Conservation (phyloP, 1,140 invertebrate genomes). For the Drosophila lowei region DNA sequence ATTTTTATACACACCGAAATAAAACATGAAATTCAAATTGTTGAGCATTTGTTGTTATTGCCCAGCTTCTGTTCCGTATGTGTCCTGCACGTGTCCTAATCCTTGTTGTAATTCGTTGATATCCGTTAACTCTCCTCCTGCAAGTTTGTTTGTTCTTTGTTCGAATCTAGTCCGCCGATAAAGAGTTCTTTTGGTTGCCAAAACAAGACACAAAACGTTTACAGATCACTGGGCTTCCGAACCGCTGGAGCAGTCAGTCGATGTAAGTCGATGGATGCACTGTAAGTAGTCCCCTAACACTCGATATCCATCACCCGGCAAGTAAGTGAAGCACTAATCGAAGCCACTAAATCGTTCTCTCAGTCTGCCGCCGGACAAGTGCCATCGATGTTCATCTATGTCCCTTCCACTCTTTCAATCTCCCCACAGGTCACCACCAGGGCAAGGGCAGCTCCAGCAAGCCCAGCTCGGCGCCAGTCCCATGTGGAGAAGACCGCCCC, state of each 20-base stretch:
- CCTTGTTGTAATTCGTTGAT: constrained; percentile 23
- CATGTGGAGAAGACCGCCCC: constrained; percentile 28
- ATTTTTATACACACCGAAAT: constrained; percentile 47
- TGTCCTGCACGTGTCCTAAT: constrained; percentile 61
- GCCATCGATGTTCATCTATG: too few relatives aligned
- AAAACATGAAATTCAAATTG: constrained; percentile 34
- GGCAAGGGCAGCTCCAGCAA: constrained; percentile 41
- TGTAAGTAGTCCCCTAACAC: constrained; percentile 31
- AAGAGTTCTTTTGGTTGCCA: constrained; percentile 73
- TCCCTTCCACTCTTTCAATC: background rate
- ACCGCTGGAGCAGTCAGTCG: constrained; percentile 1
- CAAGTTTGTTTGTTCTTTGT: constrained; percentile 45
- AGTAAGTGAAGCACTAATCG: constrained; percentile 44
- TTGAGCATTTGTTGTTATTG: constrained; percentile 15
- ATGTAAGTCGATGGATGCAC: background rate
- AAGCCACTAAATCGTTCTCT: background rate
- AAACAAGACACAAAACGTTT: constrained; percentile 58
- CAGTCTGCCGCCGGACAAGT: too few relatives aligned
- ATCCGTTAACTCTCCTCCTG: constrained; percentile 47
- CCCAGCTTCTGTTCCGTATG: background rate
- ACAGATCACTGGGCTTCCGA: constrained; percentile 38
- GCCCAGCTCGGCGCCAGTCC: constrained; percentile 44
- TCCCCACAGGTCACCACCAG: constrained; percentile 53
- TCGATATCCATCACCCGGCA: constrained; percentile 3
- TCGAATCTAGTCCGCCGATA: constrained; percentile 13